Conservation (phyloP, 2,888 invertebrate genomes). For the Xestia ashworthii region DNA sequence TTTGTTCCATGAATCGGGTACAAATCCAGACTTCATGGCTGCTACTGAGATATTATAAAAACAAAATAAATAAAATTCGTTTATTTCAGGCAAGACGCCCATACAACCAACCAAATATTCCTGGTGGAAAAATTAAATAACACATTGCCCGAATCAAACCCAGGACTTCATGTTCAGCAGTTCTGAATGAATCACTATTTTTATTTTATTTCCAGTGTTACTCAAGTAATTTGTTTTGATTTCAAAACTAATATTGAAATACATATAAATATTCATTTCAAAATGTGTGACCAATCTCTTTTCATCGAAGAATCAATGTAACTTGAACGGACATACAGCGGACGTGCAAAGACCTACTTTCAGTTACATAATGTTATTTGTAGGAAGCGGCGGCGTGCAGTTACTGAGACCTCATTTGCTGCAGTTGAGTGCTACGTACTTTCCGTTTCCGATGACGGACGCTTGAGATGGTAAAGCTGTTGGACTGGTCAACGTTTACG, state of each 20-base stretch:
- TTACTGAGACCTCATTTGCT: constrained; percentile 24
- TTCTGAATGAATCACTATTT: background rate
- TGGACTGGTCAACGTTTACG: background rate
- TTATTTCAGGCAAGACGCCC: too few species aligned
- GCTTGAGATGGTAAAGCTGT: background rate
- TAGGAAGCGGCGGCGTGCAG: constrained; percentile 10
- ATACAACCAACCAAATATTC: too few species aligned
- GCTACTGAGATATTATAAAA: background rate
- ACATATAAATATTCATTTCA: too few species aligned
- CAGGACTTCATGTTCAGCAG: background rate
- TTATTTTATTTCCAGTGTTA: background rate
- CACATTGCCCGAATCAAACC: background rate
- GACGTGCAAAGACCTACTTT: constrained; percentile 3
- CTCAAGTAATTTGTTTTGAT: background rate
- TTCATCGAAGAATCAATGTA: background rate
- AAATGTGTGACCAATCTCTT: background rate
- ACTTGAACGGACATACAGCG: background rate
- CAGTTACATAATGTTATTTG: constrained; percentile 34
- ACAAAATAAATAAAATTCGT: too few species aligned
- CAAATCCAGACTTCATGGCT: background rate
- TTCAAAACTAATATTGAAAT: background rate
- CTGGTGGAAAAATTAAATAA: too few species aligned
- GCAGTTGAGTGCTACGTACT: constrained; percentile 14
- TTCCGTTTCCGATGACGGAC: constrained; percentile 27
- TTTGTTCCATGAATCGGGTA: background rate